Conservation (phyloP, 1,140 invertebrate genomes). For the Ceratitis capitata region DNA sequence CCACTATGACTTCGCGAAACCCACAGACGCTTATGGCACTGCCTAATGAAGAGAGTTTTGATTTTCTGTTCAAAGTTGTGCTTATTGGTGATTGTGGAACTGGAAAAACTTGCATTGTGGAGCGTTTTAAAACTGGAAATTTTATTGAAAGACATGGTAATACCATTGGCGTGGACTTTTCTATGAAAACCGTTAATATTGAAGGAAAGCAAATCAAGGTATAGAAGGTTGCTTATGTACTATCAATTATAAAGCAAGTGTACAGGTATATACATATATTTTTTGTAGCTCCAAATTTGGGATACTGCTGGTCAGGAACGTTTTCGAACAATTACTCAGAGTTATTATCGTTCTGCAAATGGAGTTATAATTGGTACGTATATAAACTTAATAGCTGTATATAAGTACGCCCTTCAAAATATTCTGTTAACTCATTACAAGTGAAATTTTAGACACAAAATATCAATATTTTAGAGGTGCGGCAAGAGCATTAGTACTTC, state of each 20-base stretch:
- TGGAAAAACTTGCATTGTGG: conserved; percentile 86
- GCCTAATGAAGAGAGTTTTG: conserved; percentile 73
- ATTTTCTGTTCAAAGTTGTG: conserved; percentile 83
- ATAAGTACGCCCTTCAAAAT: no score
- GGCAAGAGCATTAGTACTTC: no score
- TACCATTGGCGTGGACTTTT: conserved; percentile 96
- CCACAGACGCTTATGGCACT: conserved; percentile 68
- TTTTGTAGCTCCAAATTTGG: conserved; percentile 79
- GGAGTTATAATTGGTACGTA: conserved; percentile 85
- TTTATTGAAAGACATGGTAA: conserved; percentile 93
- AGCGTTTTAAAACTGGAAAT: conserved; percentile 91
- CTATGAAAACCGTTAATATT: conserved; percentile 93
- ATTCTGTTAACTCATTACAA: no score
- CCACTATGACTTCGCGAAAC: conserved; percentile 67
- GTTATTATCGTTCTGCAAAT: conserved; percentile 93
- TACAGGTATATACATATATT: not conserved
- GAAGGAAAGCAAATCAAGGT: conserved; percentile 95
- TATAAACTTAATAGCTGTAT: no score
- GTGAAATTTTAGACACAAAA: no score
- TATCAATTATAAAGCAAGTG: not conserved
- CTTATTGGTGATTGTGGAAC: conserved; percentile 82
- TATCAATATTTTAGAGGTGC: no score
- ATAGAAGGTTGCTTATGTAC: conserved; percentile 52
- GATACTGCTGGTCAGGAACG: conserved; percentile 94
- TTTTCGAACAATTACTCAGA: conserved; percentile 92